Conservation (phyloP, 2,797 vertebrate species). For the Heterohyrax brucei region DNA sequence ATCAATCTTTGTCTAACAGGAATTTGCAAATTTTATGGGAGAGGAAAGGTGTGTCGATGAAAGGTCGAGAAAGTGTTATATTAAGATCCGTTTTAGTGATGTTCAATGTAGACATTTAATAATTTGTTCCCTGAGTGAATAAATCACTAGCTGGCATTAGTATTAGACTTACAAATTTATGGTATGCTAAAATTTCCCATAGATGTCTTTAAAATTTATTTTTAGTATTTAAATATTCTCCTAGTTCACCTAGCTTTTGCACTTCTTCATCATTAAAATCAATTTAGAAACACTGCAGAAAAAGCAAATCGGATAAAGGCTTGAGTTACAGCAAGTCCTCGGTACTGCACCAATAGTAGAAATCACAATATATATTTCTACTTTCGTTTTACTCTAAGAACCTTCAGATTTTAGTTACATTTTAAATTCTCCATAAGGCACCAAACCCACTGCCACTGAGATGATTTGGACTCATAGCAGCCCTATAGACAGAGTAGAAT, state of each 20-base stretch:
- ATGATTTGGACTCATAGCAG: too few species aligned
- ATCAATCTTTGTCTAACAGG: neutral
- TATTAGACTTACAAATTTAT: neutral
- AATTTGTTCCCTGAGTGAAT: conserved; percentile 18
- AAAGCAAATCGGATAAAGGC: neutral
- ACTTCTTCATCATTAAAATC: neutral
- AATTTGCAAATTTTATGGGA: conserved; percentile 7
- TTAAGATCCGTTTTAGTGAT: neutral
- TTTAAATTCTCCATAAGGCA: neutral
- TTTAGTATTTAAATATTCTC: neutral
- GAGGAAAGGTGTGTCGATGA: neutral
- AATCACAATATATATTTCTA: conserved; percentile 24
- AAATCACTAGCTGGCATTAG: neutral
- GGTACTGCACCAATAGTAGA: neutral
- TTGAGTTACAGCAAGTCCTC: neutral
- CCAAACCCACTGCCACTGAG: too few species aligned
- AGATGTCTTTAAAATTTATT: neutral
- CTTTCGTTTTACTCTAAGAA: conserved; percentile 23
- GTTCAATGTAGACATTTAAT: neutral
- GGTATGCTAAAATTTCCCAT: conserved; percentile 2
- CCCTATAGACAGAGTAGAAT: too few species aligned
- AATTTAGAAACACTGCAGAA: neutral
- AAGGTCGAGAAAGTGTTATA: neutral
- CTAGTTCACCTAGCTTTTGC: neutral
- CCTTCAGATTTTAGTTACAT: conserved; percentile 1